A percentile compares a stretch with the other conserved stretches of the same genome.
Conservation (phyloP, 2,797 vertebrate genomes). For the Takifugu ocellatus region DNA sequence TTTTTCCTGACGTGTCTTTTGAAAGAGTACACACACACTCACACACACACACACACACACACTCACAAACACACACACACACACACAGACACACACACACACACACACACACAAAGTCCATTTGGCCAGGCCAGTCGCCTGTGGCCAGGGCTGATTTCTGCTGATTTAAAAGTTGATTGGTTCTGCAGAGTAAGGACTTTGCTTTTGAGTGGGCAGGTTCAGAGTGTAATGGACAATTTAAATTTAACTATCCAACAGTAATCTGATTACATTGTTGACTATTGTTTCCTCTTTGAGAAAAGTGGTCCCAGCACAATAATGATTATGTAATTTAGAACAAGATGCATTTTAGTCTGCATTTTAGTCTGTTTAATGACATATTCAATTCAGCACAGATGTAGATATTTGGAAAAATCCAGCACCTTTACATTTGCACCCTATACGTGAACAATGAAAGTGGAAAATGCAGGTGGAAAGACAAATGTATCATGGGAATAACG, state of each 20-base stretch:
- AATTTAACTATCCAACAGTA: no score
- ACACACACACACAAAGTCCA: slow-evolving; percentile 42
- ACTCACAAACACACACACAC: slow-evolving; percentile 15
- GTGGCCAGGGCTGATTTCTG: slow-evolving; percentile 63
- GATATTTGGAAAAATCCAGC: slow-evolving; percentile 2
- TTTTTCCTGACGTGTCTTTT: background rate
- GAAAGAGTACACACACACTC: background rate
- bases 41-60: background rate
- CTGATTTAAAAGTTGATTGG: slow-evolving; percentile 76
- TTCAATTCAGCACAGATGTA: no score
- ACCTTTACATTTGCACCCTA: slow-evolving; percentile 11
- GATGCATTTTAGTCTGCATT: no score
- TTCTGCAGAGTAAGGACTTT: slow-evolving; percentile 47
- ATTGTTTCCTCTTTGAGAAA: no score
- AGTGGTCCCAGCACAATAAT: no score
- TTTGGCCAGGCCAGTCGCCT: slow-evolving; percentile 70
- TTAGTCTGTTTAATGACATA: no score
- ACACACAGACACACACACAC: slow-evolving; percentile 20
- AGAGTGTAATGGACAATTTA: slow-evolving; percentile 5
- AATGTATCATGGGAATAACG: slow-evolving; percentile 86
- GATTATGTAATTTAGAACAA: no score
- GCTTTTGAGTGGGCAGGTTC: slow-evolving; percentile 15
- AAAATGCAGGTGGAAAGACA: slow-evolving; percentile 82
- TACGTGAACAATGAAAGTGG: slow-evolving; percentile 34
- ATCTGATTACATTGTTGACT: no score